Evolutionary conservation across 2,888 invertebrate genomes (phyloP).

Genomic region (Hypsopygia costalis): DNA sequence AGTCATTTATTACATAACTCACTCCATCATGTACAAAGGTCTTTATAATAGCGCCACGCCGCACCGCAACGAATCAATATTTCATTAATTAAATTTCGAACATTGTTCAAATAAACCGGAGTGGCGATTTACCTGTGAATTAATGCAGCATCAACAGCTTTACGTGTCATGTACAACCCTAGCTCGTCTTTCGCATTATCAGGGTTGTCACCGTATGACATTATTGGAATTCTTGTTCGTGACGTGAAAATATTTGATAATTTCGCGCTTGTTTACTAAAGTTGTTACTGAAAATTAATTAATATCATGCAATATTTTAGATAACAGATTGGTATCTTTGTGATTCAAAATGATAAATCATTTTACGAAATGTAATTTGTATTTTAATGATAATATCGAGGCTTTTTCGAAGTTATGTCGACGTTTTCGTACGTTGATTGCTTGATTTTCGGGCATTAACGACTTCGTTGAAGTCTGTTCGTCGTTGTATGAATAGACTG

Average conservation of each 20-base stretch:
- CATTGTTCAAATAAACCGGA: constrained; percentile 36
- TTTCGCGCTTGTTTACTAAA: constrained; percentile 5
- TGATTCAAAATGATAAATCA: too few relatives aligned
- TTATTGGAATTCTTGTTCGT: constrained; percentile 20
- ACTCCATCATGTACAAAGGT: neutral
- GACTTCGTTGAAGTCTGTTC: too few relatives aligned
- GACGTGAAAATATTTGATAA: constrained; percentile 10
- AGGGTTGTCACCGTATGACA: constrained; percentile 35
- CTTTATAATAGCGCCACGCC: neutral
- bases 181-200: constrained; percentile 23
- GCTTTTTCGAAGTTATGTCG: too few relatives aligned
- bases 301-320: too few relatives aligned
- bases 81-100: constrained; percentile 44
- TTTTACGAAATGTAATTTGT: too few relatives aligned
- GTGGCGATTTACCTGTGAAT: constrained; percentile 46
- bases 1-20: too few relatives aligned
- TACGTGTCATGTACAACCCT: constrained; percentile 32
- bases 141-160: constrained; percentile 34
- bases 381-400: too few relatives aligned
- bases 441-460: too few relatives aligned
- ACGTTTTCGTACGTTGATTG: too few relatives aligned
- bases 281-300: constrained; percentile 3
- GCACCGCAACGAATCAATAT: constrained; percentile 22
- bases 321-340: too few relatives aligned
- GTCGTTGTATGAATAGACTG: too few relatives aligned